phyloP scores from a whole-genome alignment of 1,140 invertebrate species.

The Lithobius niger region DNA sequence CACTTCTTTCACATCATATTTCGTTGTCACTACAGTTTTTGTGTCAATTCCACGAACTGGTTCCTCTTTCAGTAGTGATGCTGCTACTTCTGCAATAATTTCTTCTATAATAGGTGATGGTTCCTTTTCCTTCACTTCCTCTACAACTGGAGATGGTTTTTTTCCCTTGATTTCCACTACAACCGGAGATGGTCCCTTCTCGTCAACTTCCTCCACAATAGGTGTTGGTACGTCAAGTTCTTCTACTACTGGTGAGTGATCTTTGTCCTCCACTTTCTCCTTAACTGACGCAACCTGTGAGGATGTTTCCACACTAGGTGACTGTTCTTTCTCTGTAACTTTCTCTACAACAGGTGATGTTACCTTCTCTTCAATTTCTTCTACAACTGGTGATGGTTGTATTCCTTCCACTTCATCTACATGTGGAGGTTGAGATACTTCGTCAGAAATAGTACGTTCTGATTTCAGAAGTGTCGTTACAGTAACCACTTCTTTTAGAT shows the following conservation, averaged over 20 bases:
- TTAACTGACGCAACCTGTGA: no score
- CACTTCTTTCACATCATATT: background rate
- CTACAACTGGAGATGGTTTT: slow-evolving; percentile 11
- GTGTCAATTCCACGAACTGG: background rate
- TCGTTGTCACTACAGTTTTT: background rate
- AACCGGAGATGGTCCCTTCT: background rate
- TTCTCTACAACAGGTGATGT: no score
- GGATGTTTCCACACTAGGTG: no score
- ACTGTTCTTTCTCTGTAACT: no score
- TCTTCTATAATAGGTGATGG: slow-evolving; percentile 35
- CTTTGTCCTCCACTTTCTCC: no score
- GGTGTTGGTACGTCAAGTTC: background rate
- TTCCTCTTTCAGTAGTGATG: background rate
- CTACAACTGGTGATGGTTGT: no score
- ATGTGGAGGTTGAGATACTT: no score
- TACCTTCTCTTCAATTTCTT: no score
- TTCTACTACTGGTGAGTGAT: background rate
- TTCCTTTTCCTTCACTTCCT: slow-evolving; percentile 27
- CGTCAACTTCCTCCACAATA: slow-evolving; percentile 7
- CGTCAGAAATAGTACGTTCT: no score
- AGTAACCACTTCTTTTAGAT: no score
- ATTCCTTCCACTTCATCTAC: no score
- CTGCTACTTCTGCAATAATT: slow-evolving; percentile 37
- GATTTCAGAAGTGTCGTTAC: no score
- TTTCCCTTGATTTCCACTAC: background rate